Percentiles rank a stretch among this genome's conserved stretches.
phyloP scores from a whole-genome alignment of 64 coral and sea anemone genomes.

The Stichodactyla helianthus region DNA sequence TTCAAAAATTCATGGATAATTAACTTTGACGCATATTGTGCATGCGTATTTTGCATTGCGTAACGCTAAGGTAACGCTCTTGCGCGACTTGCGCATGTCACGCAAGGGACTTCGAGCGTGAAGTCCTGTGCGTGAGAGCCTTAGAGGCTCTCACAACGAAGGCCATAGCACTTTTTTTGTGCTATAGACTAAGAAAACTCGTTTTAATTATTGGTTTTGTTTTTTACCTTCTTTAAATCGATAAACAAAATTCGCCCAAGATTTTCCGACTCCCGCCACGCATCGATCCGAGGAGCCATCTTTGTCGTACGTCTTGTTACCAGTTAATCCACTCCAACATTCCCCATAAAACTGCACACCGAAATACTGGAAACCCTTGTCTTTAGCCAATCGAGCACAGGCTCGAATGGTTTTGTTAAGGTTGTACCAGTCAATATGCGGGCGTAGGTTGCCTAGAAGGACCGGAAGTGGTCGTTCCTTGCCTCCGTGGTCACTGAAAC shows the following conservation, averaged over 20 bases:
- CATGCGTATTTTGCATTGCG: too few relatives aligned
- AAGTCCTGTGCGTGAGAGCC: too few relatives aligned
- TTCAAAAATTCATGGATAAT: too few relatives aligned
- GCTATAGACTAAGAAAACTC: too few relatives aligned
- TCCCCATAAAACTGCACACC: constrained; percentile 68
- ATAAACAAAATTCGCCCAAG: constrained; percentile 32
- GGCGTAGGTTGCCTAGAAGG: constrained; percentile 32
- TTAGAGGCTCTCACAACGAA: too few relatives aligned
- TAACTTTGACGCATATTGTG: too few relatives aligned
- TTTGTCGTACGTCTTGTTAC: constrained; percentile 37
- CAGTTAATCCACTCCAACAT: constrained; percentile 65
- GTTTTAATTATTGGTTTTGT: not conserved
- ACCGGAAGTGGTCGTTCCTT: constrained; percentile 14
- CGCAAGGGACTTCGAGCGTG: too few relatives aligned
- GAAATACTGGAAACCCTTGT: constrained; percentile 30
- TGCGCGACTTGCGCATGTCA: too few relatives aligned
- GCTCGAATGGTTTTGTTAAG: constrained; percentile 40
- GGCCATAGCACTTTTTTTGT: too few relatives aligned
- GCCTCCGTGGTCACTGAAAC: not conserved
- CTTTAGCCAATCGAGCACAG: constrained; percentile 25
- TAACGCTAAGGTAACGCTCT: too few relatives aligned
- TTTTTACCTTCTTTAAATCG: constrained; percentile 24
- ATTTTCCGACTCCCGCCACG: constrained; percentile 29
- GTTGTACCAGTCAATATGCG: constrained; percentile 35
- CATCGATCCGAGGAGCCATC: constrained; percentile 33